Evolutionary conservation across 2,888 invertebrate species (phyloP), one percentile per base, ranked within the genome.

Genomic region (Cremastinae sp.): DNA sequence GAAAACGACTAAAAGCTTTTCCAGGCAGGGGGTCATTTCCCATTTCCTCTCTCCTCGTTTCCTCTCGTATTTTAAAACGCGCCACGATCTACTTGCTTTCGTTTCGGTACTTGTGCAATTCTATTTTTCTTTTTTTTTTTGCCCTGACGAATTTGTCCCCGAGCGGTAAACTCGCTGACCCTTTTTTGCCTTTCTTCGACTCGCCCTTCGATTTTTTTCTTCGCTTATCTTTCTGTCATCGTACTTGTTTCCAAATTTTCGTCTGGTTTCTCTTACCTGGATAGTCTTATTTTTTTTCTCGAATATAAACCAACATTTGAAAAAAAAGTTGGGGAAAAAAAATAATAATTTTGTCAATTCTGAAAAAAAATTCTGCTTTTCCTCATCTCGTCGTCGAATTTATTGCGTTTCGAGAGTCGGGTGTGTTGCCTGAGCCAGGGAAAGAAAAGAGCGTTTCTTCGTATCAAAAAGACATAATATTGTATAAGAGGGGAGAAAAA

Each of bases 1-100:
- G 54, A 54, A 65, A 72, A 68, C 47, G 79, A 71, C 82, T 85
- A 82, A 87, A 86, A 85, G 85, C 79, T 84, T 84, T 82, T 83
- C 82, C 80, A 85, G 75, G 84, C 85, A 80, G 86, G 88, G 78
- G 82, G 79, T 79, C 80, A 74, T 81, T 75, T 73, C 56, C 49
- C 62, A 54, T 74, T 65, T 53, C 49, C 64, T 70, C 51, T 68
- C 62, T 43, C 43, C 58, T 49, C 59, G 62, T 68, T 65, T 45
- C 45, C 22, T 43, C 61, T 34, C 47, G 1, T 73, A 28, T 28
- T 28, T 5, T 28, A 28, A 28, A 28, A 28, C 28, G 28, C 28
- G 28, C 64, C 54, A 68, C 78, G 75, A 71, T 64, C 72, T 71
- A 58, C 75, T 70, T 70, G 72, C 49, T 43, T 54, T 72, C 72